Evolutionary conservation across 2,797 vertebrate genomes (phyloP).

Genomic region (Tangara arthus): DNA sequence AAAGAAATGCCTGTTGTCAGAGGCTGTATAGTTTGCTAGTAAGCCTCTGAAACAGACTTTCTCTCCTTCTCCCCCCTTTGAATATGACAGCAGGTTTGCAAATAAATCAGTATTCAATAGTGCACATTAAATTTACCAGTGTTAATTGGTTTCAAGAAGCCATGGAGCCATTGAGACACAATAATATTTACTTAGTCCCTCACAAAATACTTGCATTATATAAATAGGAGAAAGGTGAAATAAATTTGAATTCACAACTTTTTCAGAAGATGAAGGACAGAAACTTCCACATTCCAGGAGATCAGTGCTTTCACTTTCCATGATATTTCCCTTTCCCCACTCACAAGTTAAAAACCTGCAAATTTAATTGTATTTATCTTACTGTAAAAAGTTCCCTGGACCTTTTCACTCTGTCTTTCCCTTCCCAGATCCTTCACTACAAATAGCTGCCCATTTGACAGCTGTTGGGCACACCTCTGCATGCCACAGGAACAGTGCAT

Average conservation of each 20-base stretch:
- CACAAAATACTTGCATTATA: not conserved
- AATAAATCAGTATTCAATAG: not conserved
- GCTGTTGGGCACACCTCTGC: not conserved
- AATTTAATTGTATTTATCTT: not conserved
- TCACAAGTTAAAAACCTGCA: not conserved
- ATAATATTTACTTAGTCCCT: slow-evolving; percentile 45
- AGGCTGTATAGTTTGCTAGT: not conserved
- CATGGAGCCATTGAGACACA: slow-evolving; percentile 39
- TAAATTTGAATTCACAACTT: not conserved
- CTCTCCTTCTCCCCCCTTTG: not conserved
- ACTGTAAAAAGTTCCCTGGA: not conserved
- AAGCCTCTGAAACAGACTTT: slow-evolving; percentile 11
- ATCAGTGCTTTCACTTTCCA: slow-evolving; percentile 47
- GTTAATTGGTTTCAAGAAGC: not conserved
- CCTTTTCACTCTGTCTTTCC: not conserved
- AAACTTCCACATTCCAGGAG: not conserved
- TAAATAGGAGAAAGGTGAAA: not conserved
- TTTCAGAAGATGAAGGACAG: not conserved
- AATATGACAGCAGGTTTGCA: not conserved
- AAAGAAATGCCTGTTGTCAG: slow-evolving; percentile 52
- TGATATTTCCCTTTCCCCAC: not conserved
- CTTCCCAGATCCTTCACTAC: not conserved
- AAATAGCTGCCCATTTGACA: not conserved
- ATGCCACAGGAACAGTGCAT: not conserved
- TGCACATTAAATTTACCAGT: slow-evolving; percentile 19